phyloP scores from a whole-genome alignment of 2,888 invertebrate genomes.

The Terebella lapidaria region DNA sequence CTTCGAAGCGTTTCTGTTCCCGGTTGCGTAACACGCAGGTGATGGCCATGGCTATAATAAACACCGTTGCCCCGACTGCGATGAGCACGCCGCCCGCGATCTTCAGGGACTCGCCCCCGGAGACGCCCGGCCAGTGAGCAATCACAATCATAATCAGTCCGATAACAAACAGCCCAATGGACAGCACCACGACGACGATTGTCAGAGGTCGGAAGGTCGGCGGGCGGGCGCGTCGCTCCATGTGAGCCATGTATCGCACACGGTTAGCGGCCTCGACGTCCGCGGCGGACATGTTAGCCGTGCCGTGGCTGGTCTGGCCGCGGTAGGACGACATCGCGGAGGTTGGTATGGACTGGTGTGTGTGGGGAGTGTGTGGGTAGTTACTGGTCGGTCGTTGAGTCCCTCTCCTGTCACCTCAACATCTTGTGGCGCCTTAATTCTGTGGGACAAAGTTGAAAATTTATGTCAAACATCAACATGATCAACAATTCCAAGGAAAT shows the following conservation, averaged over 20 bases:
- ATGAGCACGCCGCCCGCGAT: constrained; percentile 26
- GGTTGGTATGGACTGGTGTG: too few relatives aligned
- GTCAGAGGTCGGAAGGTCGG: constrained; percentile 17
- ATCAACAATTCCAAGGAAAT: too few relatives aligned
- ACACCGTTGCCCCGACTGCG: constrained; percentile 15
- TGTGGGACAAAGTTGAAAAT: too few relatives aligned
- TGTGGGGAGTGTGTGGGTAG: too few relatives aligned
- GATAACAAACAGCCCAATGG: constrained; percentile 24
- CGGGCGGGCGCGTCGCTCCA: background rate
- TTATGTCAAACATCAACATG: too few relatives aligned
- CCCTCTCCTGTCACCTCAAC: too few relatives aligned
- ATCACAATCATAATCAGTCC: constrained; percentile 27
- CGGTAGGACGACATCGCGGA: too few relatives aligned
- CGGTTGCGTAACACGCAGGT: background rate
- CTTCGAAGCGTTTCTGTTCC: background rate
- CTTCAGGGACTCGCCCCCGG: constrained; percentile 22
- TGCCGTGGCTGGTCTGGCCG: too few relatives aligned
- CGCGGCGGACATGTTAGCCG: too few relatives aligned
- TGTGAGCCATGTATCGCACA: constrained; percentile 4
- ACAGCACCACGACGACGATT: constrained; percentile 24
- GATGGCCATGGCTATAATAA: constrained; percentile 15
- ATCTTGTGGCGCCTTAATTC: too few relatives aligned
- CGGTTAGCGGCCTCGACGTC: background rate
- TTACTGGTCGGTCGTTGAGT: too few relatives aligned
- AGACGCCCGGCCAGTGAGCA: constrained; percentile 24